These are phyloP conservation scores for Microctenopoma steveboyesi DNA, from an alignment of 2,797 vertebrate genomes.

Conservation along the genomic window DNA sequence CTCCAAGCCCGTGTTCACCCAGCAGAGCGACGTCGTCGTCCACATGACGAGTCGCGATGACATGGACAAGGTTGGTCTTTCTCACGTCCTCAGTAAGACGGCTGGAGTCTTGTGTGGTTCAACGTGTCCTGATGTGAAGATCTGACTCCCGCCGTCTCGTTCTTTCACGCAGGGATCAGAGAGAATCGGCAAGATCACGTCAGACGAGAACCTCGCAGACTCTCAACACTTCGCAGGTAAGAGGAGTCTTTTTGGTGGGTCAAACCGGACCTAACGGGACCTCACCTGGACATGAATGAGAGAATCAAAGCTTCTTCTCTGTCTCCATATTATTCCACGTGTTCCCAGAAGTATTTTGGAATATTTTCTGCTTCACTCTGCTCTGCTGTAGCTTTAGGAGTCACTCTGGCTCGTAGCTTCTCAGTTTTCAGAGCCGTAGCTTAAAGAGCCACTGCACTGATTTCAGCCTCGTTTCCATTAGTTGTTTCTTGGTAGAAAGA, in stretches of 20 bases:
- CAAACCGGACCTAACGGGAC: conserved; percentile 1
- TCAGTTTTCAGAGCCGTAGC: too few relatives aligned
- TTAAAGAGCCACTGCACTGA: too few relatives aligned
- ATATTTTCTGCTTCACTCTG: background rate
- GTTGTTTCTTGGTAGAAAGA: too few relatives aligned
- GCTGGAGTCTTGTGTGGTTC: background rate
- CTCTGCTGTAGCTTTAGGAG: background rate
- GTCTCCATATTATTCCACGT: too few relatives aligned
- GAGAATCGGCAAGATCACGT: conserved; percentile 83
- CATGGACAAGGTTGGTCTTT: conserved; percentile 68
- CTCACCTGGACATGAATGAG: background rate
- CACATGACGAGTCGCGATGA: conserved; percentile 85
- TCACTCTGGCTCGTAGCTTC: background rate
- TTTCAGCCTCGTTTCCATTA: too few relatives aligned
- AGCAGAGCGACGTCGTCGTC: conserved; percentile 86
- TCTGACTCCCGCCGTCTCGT: conserved; percentile 5
- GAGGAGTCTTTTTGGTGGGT: conserved; percentile 20
- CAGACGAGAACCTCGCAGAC: conserved; percentile 89
- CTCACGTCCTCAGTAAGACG: background rate
- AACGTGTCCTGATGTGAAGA: background rate
- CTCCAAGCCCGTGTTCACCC: conserved; percentile 80
- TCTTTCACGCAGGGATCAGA: conserved; percentile 78
- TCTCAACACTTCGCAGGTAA: conserved; percentile 91
- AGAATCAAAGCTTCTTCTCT: background rate
- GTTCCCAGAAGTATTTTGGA: too few relatives aligned